Percentiles rank a stretch among this genome's conserved stretches.
Conservation (phyloP, 2,113 vertebrate genomes). For the Lophura nycthemera region DNA sequence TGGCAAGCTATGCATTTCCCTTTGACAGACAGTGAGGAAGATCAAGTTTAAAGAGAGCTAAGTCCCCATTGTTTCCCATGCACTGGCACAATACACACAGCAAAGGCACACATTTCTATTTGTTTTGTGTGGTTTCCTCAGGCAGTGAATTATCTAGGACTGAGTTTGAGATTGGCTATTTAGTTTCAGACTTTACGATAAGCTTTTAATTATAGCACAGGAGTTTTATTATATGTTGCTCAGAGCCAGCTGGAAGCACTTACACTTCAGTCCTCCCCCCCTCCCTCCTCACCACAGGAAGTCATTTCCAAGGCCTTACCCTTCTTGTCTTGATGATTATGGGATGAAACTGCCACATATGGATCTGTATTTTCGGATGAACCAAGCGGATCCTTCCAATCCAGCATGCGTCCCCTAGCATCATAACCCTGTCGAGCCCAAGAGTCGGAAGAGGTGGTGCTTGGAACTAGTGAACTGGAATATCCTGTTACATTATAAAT, state of each 20-base stretch:
- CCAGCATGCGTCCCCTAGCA: slow-evolving; percentile 89
- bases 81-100: background rate
- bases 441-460: slow-evolving; percentile 87
- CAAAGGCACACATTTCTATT: slow-evolving; percentile 40
- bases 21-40: background rate
- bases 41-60: slow-evolving; percentile 19
- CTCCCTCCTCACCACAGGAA: slow-evolving; percentile 71
- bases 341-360: slow-evolving; percentile 93
- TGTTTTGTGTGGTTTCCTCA: slow-evolving; percentile 78
- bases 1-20: background rate
- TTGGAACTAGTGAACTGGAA: slow-evolving; percentile 90
- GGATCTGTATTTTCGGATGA: slow-evolving; percentile 93
- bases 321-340: slow-evolving; percentile 95
- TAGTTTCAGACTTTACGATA: slow-evolving; percentile 64
- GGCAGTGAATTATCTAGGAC: slow-evolving; percentile 30
- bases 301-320: slow-evolving; percentile 98
- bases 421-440: slow-evolving; percentile 84
- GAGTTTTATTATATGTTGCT: slow-evolving; percentile 52
- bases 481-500: slow-evolving; percentile 91
- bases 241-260: slow-evolving; percentile 89
- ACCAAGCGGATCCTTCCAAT: slow-evolving; percentile 89
- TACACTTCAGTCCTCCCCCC: slow-evolving; percentile 79
- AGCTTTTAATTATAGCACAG: slow-evolving; percentile 47
- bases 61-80: background rate
- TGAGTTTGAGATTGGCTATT: slow-evolving; percentile 14